Conservation (phyloP, 2,888 invertebrate genomes). For the Rhyacophila evoluta region DNA sequence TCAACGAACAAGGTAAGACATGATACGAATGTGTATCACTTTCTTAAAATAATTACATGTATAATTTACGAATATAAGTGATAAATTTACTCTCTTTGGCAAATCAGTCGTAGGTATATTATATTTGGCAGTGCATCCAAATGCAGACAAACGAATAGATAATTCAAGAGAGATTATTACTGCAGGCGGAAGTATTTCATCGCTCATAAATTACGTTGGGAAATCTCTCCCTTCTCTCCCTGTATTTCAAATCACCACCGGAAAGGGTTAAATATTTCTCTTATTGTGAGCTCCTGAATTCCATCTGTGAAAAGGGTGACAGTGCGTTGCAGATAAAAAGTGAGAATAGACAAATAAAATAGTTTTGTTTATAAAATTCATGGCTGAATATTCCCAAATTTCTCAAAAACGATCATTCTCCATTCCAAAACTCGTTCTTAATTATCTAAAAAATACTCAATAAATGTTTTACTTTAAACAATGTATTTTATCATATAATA, state of each 20-base stretch:
- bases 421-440: too few relatives aligned
- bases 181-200: slow-evolving; percentile 50
- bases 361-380: too few relatives aligned
- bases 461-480: too few relatives aligned
- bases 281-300: slow-evolving; percentile 33
- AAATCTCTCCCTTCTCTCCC: slow-evolving; percentile 23
- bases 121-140: neutral
- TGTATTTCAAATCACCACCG: slow-evolving; percentile 53
- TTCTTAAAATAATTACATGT: too few relatives aligned
- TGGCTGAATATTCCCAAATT: too few relatives aligned
- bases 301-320: neutral
- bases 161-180: slow-evolving; percentile 53
- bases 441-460: too few relatives aligned
- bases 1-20: too few relatives aligned
- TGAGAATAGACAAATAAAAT: neutral
- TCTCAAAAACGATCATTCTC: too few relatives aligned
- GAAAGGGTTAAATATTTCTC: slow-evolving; percentile 52
- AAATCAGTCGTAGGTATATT: neutral
- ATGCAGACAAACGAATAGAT: slow-evolving; percentile 45
- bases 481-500: too few relatives aligned
- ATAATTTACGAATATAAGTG: too few relatives aligned
- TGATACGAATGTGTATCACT: too few relatives aligned
- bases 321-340: neutral
- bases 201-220: slow-evolving; percentile 52
- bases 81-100: neutral